Conservation (phyloP, 2,113 vertebrate species). For the Urocitellus parryii region DNA sequence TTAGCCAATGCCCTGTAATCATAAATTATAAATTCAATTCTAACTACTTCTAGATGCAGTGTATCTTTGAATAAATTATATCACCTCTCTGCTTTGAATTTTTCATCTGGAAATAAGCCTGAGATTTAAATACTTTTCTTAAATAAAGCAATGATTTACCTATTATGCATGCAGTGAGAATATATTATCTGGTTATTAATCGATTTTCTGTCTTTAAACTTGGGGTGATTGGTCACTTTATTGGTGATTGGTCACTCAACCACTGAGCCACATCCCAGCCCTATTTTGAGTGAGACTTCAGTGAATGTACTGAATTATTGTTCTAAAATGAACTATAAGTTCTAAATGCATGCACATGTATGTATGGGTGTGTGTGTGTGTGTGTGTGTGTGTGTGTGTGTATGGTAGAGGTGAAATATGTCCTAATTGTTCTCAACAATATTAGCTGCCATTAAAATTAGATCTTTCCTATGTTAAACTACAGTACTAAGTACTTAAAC, state of each 20-base stretch:
- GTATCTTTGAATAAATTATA: not conserved
- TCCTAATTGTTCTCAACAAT: not conserved
- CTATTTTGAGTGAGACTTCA: not conserved
- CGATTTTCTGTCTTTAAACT: constrained; percentile 29
- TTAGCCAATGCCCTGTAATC: not conserved
- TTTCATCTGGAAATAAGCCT: not conserved
- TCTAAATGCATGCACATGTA: not conserved
- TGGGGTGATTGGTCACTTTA: not conserved
- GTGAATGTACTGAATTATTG: not conserved
- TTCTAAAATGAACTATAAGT: not conserved
- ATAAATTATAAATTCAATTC: not conserved
- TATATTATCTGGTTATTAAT: not conserved
- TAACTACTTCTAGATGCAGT: not conserved
- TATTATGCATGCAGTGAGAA: not conserved
- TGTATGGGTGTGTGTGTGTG: not conserved
- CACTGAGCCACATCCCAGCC: too few species aligned
- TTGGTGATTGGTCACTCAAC: not conserved
- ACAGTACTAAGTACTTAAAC: constrained; percentile 25
- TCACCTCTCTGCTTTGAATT: not conserved
- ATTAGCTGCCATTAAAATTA: not conserved
- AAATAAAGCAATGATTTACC: not conserved
- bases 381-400: too few species aligned
- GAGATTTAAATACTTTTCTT: not conserved
- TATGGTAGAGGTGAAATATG: not conserved
- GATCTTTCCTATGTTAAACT: not conserved